Conservation (phyloP, 2,797 vertebrate genomes). For the Enteromius fasciolatus region DNA sequence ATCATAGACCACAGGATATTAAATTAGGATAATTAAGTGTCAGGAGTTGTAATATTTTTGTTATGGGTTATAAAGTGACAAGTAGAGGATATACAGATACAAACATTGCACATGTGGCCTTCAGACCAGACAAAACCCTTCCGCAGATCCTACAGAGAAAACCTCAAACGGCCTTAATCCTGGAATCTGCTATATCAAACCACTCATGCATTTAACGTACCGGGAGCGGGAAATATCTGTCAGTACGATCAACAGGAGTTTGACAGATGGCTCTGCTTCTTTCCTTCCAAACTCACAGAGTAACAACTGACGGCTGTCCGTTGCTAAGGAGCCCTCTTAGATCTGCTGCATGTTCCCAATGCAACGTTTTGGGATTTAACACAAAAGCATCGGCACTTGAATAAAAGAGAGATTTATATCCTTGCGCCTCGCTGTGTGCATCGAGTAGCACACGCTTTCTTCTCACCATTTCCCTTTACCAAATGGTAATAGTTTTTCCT, state of each 20-base stretch:
- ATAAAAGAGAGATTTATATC: constrained; percentile 59
- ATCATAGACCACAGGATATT: constrained; percentile 39
- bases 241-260: constrained; percentile 39
- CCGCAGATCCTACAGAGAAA: neutral
- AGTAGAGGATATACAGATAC: constrained; percentile 29
- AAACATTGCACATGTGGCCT: constrained; percentile 25
- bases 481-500: constrained; percentile 54
- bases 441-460: constrained; percentile 21
- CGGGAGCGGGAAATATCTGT: constrained; percentile 45
- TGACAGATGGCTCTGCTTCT: constrained; percentile 36
- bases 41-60: constrained; percentile 45
- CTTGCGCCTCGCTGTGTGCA: constrained; percentile 29
- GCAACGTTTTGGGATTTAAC: constrained; percentile 15
- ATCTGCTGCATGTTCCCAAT: constrained; percentile 11
- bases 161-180: constrained; percentile 26
- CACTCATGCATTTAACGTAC: constrained; percentile 6
- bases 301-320: constrained; percentile 30
- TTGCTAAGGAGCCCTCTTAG: constrained; percentile 21
- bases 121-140: constrained; percentile 10
- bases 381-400: constrained; percentile 25
- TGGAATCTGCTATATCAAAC: constrained; percentile 39
- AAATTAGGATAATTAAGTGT: constrained; percentile 55
- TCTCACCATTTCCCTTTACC: constrained; percentile 11
- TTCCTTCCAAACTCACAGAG: constrained; percentile 36
- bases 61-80: constrained; percentile 42